Base-by-base conservation (phyloP, 2,888 invertebrate species). In the Caenorhabditis afra region DNA sequence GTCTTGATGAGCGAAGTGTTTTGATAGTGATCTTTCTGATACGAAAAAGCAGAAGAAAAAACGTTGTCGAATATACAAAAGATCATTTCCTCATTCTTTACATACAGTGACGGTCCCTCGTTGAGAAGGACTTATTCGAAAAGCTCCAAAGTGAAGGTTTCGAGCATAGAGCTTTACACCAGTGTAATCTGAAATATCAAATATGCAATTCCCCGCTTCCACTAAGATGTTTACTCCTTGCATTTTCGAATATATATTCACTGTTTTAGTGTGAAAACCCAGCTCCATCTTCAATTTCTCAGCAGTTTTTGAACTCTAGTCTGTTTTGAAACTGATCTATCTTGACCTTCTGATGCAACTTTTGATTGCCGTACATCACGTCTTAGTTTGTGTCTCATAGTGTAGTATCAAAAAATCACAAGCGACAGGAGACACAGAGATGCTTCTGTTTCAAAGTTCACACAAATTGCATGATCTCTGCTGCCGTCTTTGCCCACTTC, bases 1-100 rank as follows among this genome's bases (percentile, higher is more conserved):
- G 29, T 58, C 58, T 58, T 53, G 47, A 12, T 61, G 16, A 57
- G 16, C 57, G 57, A 50, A 29, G 47, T 44, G 41, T 71, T 73
- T 74, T 74, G 74, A 66, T 58, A 74, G 66, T 66, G 74, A 74
- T 66, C 74, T 74, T 74, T 74, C 57, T 18, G 47, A 22, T 55
- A 66, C 66, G 37, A 66, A 66, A 14, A 45, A 66, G 55, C 66
- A 66, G 37, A n/a, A n/a, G n/a, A n/a, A n/a, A 66, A 66, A 55
- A 45, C 53, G 14, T n/a, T 22, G 22, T 1, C 11, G 41, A 4
- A 41, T 14, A 41, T 3, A 8, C 11, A 11, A 41, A 41, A 41
- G 41, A 41, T 41, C 41, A 41, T 47, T 47, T 3, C 3, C n/a
- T 47, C 47, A 47, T 41, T 41, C 37, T 37, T 37, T n/a, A n/a